Conservation (phyloP, 2,113 vertebrate species). For the Mus musculus region GRCm39 chr6:31449501-31450000, state of each 20-base stretch:
- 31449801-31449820: not conserved
- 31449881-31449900: not conserved
- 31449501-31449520: not conserved
- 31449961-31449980: not conserved
- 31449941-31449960: not conserved
- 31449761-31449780: not conserved
- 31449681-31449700: not conserved
- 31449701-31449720: not conserved
- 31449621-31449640: not conserved
- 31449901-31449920: not conserved
- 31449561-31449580: not conserved
- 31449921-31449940: slow-evolving; percentile 14
- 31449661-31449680: not conserved
- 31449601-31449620: not conserved
- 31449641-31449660: not conserved
- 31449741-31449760: not conserved
- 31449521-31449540: not conserved
- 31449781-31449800: not conserved
- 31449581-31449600: slow-evolving; percentile 47
- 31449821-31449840: not conserved
- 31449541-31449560: not conserved
- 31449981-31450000: slow-evolving; percentile 21
- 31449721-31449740: not conserved
- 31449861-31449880: not conserved
- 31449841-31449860: not conserved